Evolutionary conservation across 2,113 vertebrate species (phyloP).

Genomic region (Archocentrus centrarchus): DNA sequence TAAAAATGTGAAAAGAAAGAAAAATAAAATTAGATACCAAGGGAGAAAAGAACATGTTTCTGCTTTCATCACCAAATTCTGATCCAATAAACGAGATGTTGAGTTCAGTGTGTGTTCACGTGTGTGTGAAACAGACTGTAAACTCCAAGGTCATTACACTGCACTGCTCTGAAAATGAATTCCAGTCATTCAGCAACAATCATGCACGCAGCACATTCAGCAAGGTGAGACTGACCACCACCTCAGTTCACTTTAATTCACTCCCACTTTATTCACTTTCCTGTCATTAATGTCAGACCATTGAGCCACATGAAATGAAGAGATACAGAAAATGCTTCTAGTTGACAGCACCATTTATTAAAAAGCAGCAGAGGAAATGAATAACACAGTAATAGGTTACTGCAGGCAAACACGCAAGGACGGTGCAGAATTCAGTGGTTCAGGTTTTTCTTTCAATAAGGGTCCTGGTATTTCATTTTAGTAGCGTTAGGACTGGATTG

Average conservation of each 20-base stretch:
- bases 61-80: conserved; percentile 13
- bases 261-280: conserved; percentile 24
- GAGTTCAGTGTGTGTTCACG: conserved; percentile 21
- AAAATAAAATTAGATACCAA: background rate
- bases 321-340: background rate
- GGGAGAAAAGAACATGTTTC: background rate
- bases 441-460: background rate
- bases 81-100: conserved; percentile 18
- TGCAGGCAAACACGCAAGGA: background rate
- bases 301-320: background rate
- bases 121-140: conserved; percentile 25
- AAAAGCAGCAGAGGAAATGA: background rate
- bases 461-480: conserved; percentile 1
- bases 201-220: conserved; percentile 28
- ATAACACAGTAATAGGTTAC: background rate
- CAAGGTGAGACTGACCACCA: conserved; percentile 49
- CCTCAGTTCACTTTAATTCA: conserved; percentile 10
- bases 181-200: conserved; percentile 33
- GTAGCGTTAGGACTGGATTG: background rate
- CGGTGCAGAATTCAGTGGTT: background rate
- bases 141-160: conserved; percentile 60
- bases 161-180: conserved; percentile 36
- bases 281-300: background rate
- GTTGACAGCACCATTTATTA: background rate
- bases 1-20: background rate